Percentiles rank a stretch among this genome's conserved stretches.
Evolutionary conservation across 2,113 vertebrate genomes (phyloP).

Genomic region (Hydrolagus affinis): DNA sequence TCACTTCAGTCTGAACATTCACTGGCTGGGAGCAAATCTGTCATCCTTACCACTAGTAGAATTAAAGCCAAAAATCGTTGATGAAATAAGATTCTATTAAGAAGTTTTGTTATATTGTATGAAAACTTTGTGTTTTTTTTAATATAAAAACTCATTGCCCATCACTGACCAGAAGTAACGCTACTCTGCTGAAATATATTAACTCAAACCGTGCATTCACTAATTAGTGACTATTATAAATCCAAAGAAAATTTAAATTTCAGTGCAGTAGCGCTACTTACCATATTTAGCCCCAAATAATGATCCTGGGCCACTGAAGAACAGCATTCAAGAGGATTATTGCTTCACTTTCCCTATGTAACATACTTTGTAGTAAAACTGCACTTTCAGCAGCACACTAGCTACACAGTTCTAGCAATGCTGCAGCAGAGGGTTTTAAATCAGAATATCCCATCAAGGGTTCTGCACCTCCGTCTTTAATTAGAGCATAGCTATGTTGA

Average conservation of each 20-base stretch:
- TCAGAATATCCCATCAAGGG: too few species aligned
- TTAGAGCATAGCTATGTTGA: too few species aligned
- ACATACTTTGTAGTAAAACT: background rate
- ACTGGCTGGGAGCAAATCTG: background rate
- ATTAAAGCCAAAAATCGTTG: background rate
- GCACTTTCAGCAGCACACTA: too few species aligned
- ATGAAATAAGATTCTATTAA: background rate
- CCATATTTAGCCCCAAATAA: slow-evolving; percentile 8
- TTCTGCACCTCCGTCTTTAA: too few species aligned
- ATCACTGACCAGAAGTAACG: slow-evolving; percentile 8
- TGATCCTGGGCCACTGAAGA: background rate
- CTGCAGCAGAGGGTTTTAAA: too few species aligned
- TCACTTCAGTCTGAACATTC: background rate
- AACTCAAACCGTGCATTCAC: background rate
- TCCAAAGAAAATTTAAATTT: background rate
- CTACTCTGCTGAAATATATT: slow-evolving; percentile 19
- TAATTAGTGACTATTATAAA: background rate
- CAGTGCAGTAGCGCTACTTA: background rate
- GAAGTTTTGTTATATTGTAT: background rate
- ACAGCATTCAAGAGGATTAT: background rate
- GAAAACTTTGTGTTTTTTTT: background rate
- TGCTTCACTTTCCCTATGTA: background rate
- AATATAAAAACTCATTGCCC: background rate
- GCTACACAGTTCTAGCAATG: background rate
- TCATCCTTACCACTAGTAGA: too few species aligned